Conservation (phyloP, 1,140 invertebrate genomes). For the Pachypsylla venusta region DNA sequence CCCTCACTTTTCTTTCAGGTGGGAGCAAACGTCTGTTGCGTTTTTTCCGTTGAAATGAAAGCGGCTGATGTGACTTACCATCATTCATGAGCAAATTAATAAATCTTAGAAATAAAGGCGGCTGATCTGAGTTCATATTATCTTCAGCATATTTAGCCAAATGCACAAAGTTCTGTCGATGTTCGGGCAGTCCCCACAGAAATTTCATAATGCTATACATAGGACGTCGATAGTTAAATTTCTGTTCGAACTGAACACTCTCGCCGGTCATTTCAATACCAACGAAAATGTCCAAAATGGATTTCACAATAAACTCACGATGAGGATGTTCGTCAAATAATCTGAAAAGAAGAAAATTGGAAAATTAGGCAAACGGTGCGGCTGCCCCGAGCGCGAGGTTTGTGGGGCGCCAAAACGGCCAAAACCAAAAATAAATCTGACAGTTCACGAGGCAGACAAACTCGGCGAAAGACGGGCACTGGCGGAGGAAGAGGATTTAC, state of each 20-base stretch:
- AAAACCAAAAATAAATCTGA: neutral
- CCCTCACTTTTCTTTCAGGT: too few relatives aligned
- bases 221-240: slow-evolving; percentile 88
- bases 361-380: too few relatives aligned
- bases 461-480: too few relatives aligned
- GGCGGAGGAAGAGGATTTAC: too few relatives aligned
- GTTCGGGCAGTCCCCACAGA: slow-evolving; percentile 68
- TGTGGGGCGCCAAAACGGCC: too few relatives aligned
- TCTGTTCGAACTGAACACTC: slow-evolving; percentile 90
- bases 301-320: slow-evolving; percentile 44
- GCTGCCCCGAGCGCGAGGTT: too few relatives aligned
- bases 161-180: slow-evolving; percentile 57
- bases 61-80: too few relatives aligned
- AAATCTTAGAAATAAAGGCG: slow-evolving; percentile 84
- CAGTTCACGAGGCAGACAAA: too few relatives aligned
- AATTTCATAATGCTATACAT: slow-evolving; percentile 91
- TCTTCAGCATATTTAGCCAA: slow-evolving; percentile 64
- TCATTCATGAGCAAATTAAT: slow-evolving; percentile 92
- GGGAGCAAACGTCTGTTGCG: too few relatives aligned
- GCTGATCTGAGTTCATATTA: slow-evolving; percentile 77
- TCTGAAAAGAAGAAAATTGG: slow-evolving; percentile 5
- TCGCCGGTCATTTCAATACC: slow-evolving; percentile 95
- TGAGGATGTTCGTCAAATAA: slow-evolving; percentile 19
- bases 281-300: slow-evolving; percentile 80
- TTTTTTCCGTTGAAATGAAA: too few relatives aligned